Percentiles rank a stretch among this genome's conserved stretches.
These are phyloP conservation scores for Oscheius sp. DNA, from an alignment of 2,888 invertebrate species.

Conservation along the genomic window DNA sequence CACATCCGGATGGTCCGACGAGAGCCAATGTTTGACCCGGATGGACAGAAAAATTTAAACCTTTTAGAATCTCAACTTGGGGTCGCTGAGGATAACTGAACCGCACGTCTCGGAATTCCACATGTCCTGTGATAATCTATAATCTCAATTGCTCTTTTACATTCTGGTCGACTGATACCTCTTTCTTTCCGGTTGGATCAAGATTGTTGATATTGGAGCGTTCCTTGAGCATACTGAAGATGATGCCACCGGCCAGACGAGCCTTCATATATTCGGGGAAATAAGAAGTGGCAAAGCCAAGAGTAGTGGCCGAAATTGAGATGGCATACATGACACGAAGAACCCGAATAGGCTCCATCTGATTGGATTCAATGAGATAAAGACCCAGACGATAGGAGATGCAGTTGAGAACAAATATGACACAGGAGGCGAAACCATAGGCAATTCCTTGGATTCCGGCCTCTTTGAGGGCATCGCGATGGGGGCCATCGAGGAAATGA, in stretches of 20 bases:
- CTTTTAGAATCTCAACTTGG: constrained; percentile 53
- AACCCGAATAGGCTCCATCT: constrained; percentile 32
- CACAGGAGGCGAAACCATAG: constrained; percentile 67
- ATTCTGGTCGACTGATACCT: constrained; percentile 52
- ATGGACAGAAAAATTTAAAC: constrained; percentile 48
- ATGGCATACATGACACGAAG: constrained; percentile 63
- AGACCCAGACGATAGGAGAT: constrained; percentile 73
- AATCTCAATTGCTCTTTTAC: constrained; percentile 62
- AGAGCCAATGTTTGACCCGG: constrained; percentile 47
- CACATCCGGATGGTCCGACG: constrained; percentile 75
- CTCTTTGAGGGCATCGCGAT: constrained; percentile 56
- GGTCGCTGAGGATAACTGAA: constrained; percentile 74
- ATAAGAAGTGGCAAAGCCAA: constrained; percentile 74
- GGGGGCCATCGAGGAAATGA: constrained; percentile 55
- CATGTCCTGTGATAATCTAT: constrained; percentile 60
- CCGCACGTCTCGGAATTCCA: constrained; percentile 64
- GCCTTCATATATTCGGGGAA: constrained; percentile 74
- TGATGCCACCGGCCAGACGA: constrained; percentile 70
- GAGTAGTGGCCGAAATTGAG: constrained; percentile 71
- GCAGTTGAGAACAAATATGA: constrained; percentile 73
- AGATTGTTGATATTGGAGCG: constrained; percentile 73
- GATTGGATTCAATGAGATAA: constrained; percentile 72
- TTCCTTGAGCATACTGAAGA: constrained; percentile 73
- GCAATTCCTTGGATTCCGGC: constrained; percentile 60
- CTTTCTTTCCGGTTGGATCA: constrained; percentile 56